Conservation (phyloP, 2,888 invertebrate genomes). For the Reticulitermes lucifugus region DNA sequence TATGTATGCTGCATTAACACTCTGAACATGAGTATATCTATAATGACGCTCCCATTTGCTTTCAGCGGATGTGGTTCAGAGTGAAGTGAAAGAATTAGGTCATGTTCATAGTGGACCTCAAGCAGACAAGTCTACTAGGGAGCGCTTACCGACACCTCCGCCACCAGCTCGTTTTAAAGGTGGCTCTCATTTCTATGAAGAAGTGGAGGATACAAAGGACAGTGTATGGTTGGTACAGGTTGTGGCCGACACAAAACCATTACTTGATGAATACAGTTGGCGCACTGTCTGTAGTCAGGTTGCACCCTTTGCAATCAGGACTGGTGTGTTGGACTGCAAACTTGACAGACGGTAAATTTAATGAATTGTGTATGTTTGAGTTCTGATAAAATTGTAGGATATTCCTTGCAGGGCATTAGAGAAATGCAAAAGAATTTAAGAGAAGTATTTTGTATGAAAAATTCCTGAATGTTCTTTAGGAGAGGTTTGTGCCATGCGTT, state of each 20-base stretch:
- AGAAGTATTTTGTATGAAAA: too few relatives aligned
- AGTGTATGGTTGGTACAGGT: constrained; percentile 68
- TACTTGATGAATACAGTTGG: constrained; percentile 62
- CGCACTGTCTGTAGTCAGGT: constrained; percentile 61
- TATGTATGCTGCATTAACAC: not conserved
- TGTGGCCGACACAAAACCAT: constrained; percentile 56
- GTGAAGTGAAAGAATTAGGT: constrained; percentile 56
- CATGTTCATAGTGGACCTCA: constrained; percentile 33
- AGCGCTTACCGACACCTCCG: constrained; percentile 47
- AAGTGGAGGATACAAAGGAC: constrained; percentile 68
- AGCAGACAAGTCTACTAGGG: constrained; percentile 24
- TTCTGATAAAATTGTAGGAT: not conserved
- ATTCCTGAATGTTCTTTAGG: too few relatives aligned
- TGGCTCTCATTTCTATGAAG: constrained; percentile 57
- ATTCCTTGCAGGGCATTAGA: too few relatives aligned
- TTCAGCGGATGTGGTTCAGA: constrained; percentile 56
- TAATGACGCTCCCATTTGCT: not conserved
- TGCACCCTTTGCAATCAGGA: constrained; percentile 64
- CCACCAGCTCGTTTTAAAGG: constrained; percentile 56
- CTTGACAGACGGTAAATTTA: constrained; percentile 61
- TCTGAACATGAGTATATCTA: too few relatives aligned
- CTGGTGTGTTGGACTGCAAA: constrained; percentile 65
- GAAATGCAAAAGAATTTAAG: too few relatives aligned
- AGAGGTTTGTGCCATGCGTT: too few relatives aligned
- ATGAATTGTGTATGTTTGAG: not conserved